A percentile compares a stretch with the other conserved stretches of the same genome.
These are phyloP conservation scores for Saccopteryx bilineata DNA, from an alignment of 2,113 vertebrate species.

Conservation along the genomic window DNA sequence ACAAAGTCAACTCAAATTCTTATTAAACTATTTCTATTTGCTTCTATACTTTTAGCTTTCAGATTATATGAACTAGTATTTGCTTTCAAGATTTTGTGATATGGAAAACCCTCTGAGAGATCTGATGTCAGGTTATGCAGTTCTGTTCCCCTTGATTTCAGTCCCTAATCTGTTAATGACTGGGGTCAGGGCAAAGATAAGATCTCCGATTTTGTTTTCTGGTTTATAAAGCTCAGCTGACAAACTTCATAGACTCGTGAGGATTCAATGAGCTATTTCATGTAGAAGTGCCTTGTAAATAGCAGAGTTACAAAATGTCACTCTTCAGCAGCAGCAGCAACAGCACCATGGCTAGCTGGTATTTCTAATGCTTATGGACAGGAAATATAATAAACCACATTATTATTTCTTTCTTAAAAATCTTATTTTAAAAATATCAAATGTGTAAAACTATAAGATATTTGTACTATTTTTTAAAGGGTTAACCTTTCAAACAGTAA, in stretches of 20 bases:
- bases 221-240: slow-evolving; percentile 31
- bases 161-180: neutral
- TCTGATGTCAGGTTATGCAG: neutral
- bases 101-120: neutral
- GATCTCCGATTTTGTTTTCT: slow-evolving; percentile 13
- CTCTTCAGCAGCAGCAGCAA: neutral
- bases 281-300: neutral
- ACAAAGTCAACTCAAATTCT: slow-evolving; percentile 11
- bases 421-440: slow-evolving; percentile 46
- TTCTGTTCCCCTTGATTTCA: neutral
- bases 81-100: slow-evolving; percentile 38
- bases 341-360: neutral
- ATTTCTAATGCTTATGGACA: slow-evolving; percentile 11
- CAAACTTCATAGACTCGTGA: slow-evolving; percentile 29
- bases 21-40: neutral
- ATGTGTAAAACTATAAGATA: neutral
- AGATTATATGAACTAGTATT: neutral
- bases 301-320: slow-evolving; percentile 10
- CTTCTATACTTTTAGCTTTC: slow-evolving; percentile 29
- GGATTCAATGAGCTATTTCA: slow-evolving; percentile 37
- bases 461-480: neutral
- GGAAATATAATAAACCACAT: neutral
- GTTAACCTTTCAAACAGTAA: slow-evolving; percentile 48
- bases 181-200: neutral
- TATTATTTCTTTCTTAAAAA: slow-evolving; percentile 39